These are phyloP conservation scores for Rhynchonema sp. DNA, from an alignment of 2,888 invertebrate species.

Conservation along the genomic window DNA sequence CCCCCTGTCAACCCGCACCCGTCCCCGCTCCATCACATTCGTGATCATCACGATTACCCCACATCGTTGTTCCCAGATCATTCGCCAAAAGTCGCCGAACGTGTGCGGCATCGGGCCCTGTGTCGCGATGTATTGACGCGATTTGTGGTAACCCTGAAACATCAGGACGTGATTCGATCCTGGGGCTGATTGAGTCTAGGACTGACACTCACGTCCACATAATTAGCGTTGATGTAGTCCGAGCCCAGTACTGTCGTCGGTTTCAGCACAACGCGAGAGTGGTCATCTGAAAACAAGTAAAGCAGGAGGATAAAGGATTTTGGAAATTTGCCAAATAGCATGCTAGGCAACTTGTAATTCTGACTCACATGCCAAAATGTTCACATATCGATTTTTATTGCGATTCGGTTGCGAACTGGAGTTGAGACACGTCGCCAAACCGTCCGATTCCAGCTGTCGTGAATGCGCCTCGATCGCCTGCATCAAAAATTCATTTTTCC, in stretches of 20 bases:
- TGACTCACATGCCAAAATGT: slow-evolving; percentile 85
- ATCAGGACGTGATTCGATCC: too few relatives aligned
- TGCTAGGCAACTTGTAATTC: too few relatives aligned
- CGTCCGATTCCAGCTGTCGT: neutral
- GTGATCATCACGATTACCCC: slow-evolving; percentile 92
- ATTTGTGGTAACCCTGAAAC: slow-evolving; percentile 45
- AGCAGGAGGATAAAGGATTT: too few relatives aligned
- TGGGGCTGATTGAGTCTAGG: too few relatives aligned
- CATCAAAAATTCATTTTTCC: too few relatives aligned
- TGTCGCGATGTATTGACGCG: slow-evolving; percentile 64
- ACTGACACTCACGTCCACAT: slow-evolving; percentile 51
- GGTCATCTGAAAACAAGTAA: slow-evolving; percentile 47
- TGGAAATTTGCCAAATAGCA: too few relatives aligned
- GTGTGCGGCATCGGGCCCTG: slow-evolving; percentile 84
- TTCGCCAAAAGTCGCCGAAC: slow-evolving; percentile 85
- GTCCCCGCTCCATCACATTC: slow-evolving; percentile 73
- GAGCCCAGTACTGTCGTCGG: slow-evolving; percentile 45
- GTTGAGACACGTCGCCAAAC: neutral
- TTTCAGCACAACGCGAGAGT: slow-evolving; percentile 59
- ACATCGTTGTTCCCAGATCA: slow-evolving; percentile 90
- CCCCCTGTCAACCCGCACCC: too few relatives aligned
- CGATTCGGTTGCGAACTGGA: slow-evolving; percentile 62
- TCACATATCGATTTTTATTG: slow-evolving; percentile 78
- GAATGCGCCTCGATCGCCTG: neutral
- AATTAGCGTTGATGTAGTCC: slow-evolving; percentile 89